phyloP scores from a whole-genome alignment of 2,888 invertebrate species.

The Macaria liturata region DNA sequence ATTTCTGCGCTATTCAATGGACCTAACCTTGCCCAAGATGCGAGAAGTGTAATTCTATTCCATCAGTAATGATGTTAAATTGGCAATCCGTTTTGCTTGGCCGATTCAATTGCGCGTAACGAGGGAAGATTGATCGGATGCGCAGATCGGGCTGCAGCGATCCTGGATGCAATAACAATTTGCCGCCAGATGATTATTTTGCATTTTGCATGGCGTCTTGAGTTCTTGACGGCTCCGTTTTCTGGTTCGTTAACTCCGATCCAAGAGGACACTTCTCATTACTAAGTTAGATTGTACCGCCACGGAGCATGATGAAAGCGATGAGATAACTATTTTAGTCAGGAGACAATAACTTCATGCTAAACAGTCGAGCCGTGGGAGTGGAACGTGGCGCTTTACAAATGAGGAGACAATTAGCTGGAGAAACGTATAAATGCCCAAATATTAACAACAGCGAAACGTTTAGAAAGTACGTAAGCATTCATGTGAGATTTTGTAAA shows the following conservation, averaged over 20 bases:
- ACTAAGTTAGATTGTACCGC: conserved; percentile 21
- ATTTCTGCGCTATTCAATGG: conserved; percentile 34
- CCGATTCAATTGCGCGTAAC: conserved; percentile 59
- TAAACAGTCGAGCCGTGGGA: conserved; percentile 47
- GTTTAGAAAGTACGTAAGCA: conserved; percentile 48
- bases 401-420: conserved; percentile 39
- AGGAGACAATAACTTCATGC: conserved; percentile 38
- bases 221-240: conserved; percentile 41
- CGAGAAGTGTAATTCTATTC: conserved; percentile 51
- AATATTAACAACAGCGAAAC: conserved; percentile 36
- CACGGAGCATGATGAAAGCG: conserved; percentile 40
- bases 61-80: conserved; percentile 58
- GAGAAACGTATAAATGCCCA: conserved; percentile 34
- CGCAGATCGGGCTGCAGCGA: conserved; percentile 47
- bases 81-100: conserved; percentile 63
- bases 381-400: conserved; percentile 32
- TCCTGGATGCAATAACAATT: conserved; percentile 55
- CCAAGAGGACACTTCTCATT: conserved; percentile 30
- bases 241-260: conserved; percentile 44
- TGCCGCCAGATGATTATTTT: conserved; percentile 56
- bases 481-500: conserved; percentile 10
- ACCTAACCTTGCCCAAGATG: conserved; percentile 41
- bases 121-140: conserved; percentile 56
- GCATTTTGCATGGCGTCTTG: conserved; percentile 42
- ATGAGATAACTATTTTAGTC: conserved; percentile 35